Evolutionary conservation across 1,140 invertebrate species (phyloP).

Genomic region (Antheraea mylitta): DNA sequence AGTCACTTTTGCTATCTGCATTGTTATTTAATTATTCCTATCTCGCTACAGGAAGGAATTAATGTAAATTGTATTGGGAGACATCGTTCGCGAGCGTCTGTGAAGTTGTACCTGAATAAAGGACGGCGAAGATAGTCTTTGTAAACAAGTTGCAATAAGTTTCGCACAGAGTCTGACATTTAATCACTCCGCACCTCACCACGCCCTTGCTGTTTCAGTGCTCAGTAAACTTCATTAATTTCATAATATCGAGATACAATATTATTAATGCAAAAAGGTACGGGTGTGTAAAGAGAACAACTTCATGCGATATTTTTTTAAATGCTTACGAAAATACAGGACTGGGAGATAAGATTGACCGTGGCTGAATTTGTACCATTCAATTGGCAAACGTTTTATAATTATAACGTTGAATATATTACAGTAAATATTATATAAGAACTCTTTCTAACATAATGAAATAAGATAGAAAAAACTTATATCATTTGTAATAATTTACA

Average conservation of each 20-base stretch:
- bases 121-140: slow-evolving; percentile 42
- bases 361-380: no score
- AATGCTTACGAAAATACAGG: neutral
- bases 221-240: no score
- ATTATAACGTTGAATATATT: no score
- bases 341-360: neutral
- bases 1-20: neutral
- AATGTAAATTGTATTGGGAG: slow-evolving; percentile 66
- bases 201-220: no score
- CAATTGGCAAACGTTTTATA: no score
- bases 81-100: slow-evolving; percentile 35
- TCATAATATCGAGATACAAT: no score
- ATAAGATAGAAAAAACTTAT: no score
- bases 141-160: slow-evolving; percentile 67
- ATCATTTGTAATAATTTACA: no score
- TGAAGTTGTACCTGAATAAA: slow-evolving; percentile 60
- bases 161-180: slow-evolving; percentile 40
- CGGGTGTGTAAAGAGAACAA: neutral
- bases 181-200: slow-evolving; percentile 26
- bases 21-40: neutral
- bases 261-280: neutral
- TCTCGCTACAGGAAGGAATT: slow-evolving; percentile 38
- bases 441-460: no score
- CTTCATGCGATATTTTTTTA: neutral
- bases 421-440: no score